Base-by-base conservation (phyloP, 2,113 vertebrate genomes). In the Conger conger region DNA sequence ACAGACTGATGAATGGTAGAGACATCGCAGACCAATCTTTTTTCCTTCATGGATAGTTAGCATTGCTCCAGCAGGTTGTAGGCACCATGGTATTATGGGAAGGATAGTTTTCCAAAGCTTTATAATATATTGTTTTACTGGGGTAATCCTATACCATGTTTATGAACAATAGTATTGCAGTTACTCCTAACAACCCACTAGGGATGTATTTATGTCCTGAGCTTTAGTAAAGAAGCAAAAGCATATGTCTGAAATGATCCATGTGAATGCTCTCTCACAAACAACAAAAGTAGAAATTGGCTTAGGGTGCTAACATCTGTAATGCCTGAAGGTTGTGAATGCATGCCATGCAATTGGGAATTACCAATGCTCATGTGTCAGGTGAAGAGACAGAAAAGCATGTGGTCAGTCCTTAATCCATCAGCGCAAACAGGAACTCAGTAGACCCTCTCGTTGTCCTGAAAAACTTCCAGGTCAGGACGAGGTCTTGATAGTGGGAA, bases 391-490 rank as follows among this genome's bases (percentile, higher is more conserved):
- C 36, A 42, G 33, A 54, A 76, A 63, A 76, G 85, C 80, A 82
- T 57, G 80, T 53, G 68, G 23, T 76, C 63, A 30, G 38, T 63
- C 36, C 53, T 78, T 42, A 82, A 82, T 4, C 23, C 73, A 15
- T 30, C 36, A 82, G 45, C 60, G 63, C 53, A 57, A 79, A 82
- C 45, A 86, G 40, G 68, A 79, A 82, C 50, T 82, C 45, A 33
- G 27, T 79, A 23, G 45, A 54, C 73, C 68, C 60, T 68, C 27
- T 79, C 57, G 33, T 23, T 76, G 40, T 82, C 80, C n/a, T 54
- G 15, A 76, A 76, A 76, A 81, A 82, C 79, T 86, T 81, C 80
- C 79, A 81, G 80, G 63, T 85, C 78, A 85, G n/a, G 16, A 23
- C 33, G 77, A 79, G 54, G 38, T 82, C 84, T 36, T 82, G 42